Evolutionary conservation across 2,113 vertebrate genomes (phyloP), one percentile per base, ranked within the genome.

Genomic region (Acinonyx jubatus): DNA sequence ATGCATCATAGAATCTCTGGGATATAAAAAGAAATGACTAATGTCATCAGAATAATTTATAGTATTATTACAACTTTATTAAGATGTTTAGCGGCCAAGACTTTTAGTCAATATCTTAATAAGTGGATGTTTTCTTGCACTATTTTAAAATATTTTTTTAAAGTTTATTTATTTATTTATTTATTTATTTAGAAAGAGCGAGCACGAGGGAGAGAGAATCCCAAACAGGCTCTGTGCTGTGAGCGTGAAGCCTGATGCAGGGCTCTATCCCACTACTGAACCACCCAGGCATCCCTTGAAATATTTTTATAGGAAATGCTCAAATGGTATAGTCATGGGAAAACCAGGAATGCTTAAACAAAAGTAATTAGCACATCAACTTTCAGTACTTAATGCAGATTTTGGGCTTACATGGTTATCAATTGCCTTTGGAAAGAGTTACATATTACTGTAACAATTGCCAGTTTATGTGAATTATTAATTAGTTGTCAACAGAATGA

Each of bases 11-110:
- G 63, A 82, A 31, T 94, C 45, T 82, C 36, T 73, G 18, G n/a
- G 52, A 45, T 68, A 65, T 38, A 91, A 94, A 94, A 87, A 81
- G 38, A 84, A 90, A 73, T 68, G 45, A 89, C 36, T 93, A 90
- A 69, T 96, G 41, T 86, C 83, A 90, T 80, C 4, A 76, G 85
- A 94, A 80, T 81, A 61, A 86, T 85, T n/a, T 65, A 45, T 7
- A 52, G 36, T 41, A n/a, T 50, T 94, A 48, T 84, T 86, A 90
- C 38, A 93, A 38, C 38, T 82, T n/a, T 38, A 89, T 68, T 76
- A 95, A 74, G n/a, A 45, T 86, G 18, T 82, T 65, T 92, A 55
- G 25, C 50, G 31, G 33, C 31, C 73, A 76, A 21, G 19, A 55
- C 9, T 36, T 87, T 74, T 91, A 92, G 74, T 11, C 57, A 94